phyloP scores from a whole-genome alignment of 2,888 invertebrate species.

The Eupithecia vulgata region DNA sequence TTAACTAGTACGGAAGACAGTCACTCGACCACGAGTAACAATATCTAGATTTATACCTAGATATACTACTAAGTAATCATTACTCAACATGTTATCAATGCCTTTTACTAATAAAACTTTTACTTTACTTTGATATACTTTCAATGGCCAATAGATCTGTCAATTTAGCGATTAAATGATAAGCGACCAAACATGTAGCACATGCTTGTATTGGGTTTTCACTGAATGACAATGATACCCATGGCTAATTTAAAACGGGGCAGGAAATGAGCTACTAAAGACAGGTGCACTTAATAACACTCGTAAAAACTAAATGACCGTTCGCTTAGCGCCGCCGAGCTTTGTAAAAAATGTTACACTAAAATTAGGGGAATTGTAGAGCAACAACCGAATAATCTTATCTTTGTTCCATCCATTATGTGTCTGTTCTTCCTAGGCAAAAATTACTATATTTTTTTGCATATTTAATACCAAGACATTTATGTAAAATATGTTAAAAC shows the following conservation, averaged over 20 bases:
- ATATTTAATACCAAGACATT: neutral
- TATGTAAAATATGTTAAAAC: neutral
- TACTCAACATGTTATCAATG: too few relatives aligned
- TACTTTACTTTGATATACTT: too few relatives aligned
- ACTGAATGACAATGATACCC: constrained; percentile 5
- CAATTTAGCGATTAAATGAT: neutral
- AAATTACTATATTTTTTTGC: neutral
- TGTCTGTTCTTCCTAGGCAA: neutral
- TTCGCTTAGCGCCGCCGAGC: neutral
- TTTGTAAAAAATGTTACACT: constrained; percentile 41
- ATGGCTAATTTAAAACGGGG: constrained; percentile 36
- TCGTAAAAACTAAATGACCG: constrained; percentile 14
- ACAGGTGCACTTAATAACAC: constrained; percentile 14
- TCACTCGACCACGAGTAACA: too few relatives aligned
- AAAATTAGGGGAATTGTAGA: constrained; percentile 1
- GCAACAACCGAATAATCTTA: neutral
- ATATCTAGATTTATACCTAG: too few relatives aligned
- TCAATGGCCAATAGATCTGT: neutral
- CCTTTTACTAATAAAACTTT: too few relatives aligned
- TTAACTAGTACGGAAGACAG: too few relatives aligned
- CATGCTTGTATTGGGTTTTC: neutral
- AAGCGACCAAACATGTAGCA: neutral
- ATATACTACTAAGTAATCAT: too few relatives aligned
- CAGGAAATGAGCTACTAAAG: constrained; percentile 10
- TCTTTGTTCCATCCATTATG: neutral